Evolutionary conservation across 1,140 invertebrate species (phyloP).

Genomic region (Palaemon carinicauda): DNA sequence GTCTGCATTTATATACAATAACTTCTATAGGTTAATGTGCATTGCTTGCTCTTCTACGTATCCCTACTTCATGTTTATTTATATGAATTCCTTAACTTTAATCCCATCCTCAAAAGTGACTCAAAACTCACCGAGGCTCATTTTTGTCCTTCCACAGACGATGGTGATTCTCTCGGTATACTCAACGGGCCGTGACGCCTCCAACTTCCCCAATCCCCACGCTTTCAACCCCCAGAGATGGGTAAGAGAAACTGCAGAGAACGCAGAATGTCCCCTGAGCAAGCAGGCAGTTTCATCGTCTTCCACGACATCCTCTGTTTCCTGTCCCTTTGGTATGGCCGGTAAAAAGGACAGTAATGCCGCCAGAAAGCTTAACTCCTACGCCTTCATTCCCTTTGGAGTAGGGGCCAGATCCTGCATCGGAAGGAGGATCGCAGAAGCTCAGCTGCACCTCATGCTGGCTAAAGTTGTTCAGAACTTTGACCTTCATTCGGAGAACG

Average conservation of each 20-base stretch:
- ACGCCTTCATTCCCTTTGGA: conserved; percentile 84
- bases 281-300: background rate
- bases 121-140: background rate
- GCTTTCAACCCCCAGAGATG: conserved; percentile 81
- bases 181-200: conserved; percentile 74
- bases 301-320: background rate
- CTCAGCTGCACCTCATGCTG: conserved; percentile 75
- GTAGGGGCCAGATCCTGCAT: conserved; percentile 83
- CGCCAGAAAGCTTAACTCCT: conserved; percentile 68
- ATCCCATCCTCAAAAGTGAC: too few species aligned
- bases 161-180: conserved; percentile 82
- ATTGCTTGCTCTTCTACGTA: too few species aligned
- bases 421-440: conserved; percentile 80
- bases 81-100: too few species aligned
- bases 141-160: conserved; percentile 69
- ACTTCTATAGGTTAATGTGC: too few species aligned
- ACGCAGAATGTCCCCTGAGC: background rate
- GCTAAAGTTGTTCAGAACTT: conserved; percentile 58
- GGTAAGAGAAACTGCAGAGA: conserved; percentile 63
- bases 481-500: conserved; percentile 24
- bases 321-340: conserved; percentile 64
- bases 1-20: too few species aligned
- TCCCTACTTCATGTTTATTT: background rate
- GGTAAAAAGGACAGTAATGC: conserved; percentile 63
- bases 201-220: conserved; percentile 75